Percentiles rank a stretch among this genome's conserved stretches.
These are phyloP conservation scores for Hormiphora californensis DNA, from an alignment of 37 sponge, comb jelly and placozoan species.

Conservation along the genomic window DNA sequence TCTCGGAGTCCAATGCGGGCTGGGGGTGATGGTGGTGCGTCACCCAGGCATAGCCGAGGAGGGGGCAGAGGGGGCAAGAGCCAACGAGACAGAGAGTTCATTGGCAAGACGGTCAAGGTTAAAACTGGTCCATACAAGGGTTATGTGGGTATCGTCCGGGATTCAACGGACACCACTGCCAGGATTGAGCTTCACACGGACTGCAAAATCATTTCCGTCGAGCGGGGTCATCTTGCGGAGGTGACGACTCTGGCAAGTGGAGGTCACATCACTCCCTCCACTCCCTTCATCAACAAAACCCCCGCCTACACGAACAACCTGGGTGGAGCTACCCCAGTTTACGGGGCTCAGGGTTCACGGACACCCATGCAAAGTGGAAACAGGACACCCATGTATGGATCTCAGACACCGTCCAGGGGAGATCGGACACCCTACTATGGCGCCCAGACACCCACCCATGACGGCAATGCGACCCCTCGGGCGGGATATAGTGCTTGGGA, in stretches of 20 bases:
- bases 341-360: slow-evolving; percentile 77
- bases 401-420: slow-evolving; percentile 81
- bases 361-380: slow-evolving; percentile 80
- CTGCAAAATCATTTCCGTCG: slow-evolving; percentile 88
- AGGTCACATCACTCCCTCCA: slow-evolving; percentile 28
- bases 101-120: slow-evolving; percentile 87
- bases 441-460: slow-evolving; percentile 88
- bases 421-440: slow-evolving; percentile 86
- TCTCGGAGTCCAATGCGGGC: slow-evolving; percentile 12
- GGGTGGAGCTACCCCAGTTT: slow-evolving; percentile 85
- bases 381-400: slow-evolving; percentile 87
- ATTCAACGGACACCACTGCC: slow-evolving; percentile 89
- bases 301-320: slow-evolving; percentile 72
- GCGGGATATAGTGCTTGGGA: slow-evolving; percentile 91
- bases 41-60: too few species aligned
- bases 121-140: slow-evolving; percentile 85
- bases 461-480: slow-evolving; percentile 78
- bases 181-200: slow-evolving; percentile 89
- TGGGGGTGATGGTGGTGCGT: slow-evolving; percentile 60
- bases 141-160: slow-evolving; percentile 95
- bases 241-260: slow-evolving; percentile 32
- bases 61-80: slow-evolving; percentile 61
- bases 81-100: slow-evolving; percentile 67
- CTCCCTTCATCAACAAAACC: slow-evolving; percentile 54
- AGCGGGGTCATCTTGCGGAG: slow-evolving; percentile 52